Evolutionary conservation across 2,113 vertebrate species (phyloP), one percentile per base, ranked within the genome.

Genomic region (Nestor notabilis): DNA sequence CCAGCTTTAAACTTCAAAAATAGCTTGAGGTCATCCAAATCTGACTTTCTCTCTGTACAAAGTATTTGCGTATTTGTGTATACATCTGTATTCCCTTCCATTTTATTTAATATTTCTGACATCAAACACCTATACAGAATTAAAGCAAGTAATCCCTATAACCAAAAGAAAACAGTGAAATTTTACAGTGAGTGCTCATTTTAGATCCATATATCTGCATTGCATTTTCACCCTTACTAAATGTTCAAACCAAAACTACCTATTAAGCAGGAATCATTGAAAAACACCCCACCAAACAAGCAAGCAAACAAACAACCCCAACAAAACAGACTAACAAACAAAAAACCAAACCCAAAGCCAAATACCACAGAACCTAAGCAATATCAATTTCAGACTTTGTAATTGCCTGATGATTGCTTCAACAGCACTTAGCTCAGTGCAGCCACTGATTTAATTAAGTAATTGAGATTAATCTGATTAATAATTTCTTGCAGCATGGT

Each of bases 381-480:
- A 11, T 66, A 12, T 29, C 72, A 56, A 8, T 56, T 90, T 83
- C 31, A 61, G 46, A 64, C 13, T 63, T 85, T 66, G 3, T 8
- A 81, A 65, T 37, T 52, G 11, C 11, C 21, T 53, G 21, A 41
- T 61, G 15, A 50, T 41, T 95, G 25, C 9, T 93, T 94, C 37
- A 92, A 13, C 9, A 80, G 4, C 10, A 23, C 82, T 95, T 81
- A 77, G 1, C 17, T 83, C 71, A 70, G 29, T 49, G 46, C 9
- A 85, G 12, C 4, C 28, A 44, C 12, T 56, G 37, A 5, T 74
- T 87, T 92, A 75, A 17, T 39, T 25, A 7, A 66, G 28, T 92
- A 93, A 53, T 60, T 87, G 80, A 77, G 41, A 76, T 86, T 89
- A 87, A 88, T 86, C 12, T 86, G 27, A 88, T 85, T 79, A 89